Percentiles rank a stretch among this genome's conserved stretches.
These are phyloP conservation scores for Aurelia aurita DNA, from an alignment of 30 jellyfish, hydroid and myxozoan species.

Conservation along the genomic window DNA sequence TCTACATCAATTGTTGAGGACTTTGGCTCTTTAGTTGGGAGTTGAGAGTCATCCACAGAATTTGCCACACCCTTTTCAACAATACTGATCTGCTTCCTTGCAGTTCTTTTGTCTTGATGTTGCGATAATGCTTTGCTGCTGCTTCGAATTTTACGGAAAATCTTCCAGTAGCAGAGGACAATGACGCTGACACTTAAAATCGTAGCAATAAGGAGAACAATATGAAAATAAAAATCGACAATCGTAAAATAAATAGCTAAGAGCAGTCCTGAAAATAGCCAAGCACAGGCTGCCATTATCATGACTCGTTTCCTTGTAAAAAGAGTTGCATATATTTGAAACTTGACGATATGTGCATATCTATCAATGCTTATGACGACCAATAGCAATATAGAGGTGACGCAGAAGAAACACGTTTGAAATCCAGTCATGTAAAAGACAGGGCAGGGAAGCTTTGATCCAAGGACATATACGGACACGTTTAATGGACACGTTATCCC, in stretches of 20 bases:
- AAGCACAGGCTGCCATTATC: background rate
- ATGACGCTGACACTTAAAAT: background rate
- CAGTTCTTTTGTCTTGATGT: background rate
- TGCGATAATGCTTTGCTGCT: background rate
- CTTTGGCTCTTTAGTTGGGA: too few relatives aligned
- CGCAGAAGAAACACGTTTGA: slow-evolving; percentile 30
- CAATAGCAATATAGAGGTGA: slow-evolving; percentile 28
- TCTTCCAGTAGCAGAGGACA: slow-evolving; percentile 9
- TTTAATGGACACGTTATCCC: slow-evolving; percentile 8
- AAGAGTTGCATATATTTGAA: background rate
- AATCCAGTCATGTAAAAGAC: background rate
- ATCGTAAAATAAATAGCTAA: background rate
- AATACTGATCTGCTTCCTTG: too few relatives aligned
- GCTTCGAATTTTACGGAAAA: background rate
- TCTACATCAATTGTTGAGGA: too few relatives aligned
- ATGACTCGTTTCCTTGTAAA: background rate
- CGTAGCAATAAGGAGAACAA: slow-evolving; percentile 1
- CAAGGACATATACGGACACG: background rate
- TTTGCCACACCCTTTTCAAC: too few relatives aligned
- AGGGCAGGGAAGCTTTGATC: slow-evolving; percentile 4
- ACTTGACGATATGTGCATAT: slow-evolving; percentile 8
- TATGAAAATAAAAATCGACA: slow-evolving; percentile 5
- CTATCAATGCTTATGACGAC: slow-evolving; percentile 45
- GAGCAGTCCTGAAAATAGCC: slow-evolving; percentile 8
- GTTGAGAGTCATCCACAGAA: too few relatives aligned